A percentile compares a stretch with the other conserved stretches of the same genome.
Evolutionary conservation across 2,797 vertebrate species (phyloP).

Genomic region (Microctenopoma steveboyesi): DNA sequence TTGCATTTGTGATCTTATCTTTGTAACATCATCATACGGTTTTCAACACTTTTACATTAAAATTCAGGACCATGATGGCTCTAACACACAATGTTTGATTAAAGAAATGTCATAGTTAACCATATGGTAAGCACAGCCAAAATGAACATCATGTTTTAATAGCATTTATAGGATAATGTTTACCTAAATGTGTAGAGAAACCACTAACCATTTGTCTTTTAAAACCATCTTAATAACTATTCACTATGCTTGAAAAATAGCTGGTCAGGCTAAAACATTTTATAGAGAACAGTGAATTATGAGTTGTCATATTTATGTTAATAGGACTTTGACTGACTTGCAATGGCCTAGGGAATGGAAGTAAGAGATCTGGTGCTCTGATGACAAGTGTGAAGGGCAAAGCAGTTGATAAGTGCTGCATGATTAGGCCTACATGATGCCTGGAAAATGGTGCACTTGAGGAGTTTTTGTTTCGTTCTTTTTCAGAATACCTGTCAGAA

Average conservation of each 20-base stretch:
- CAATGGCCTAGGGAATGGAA: constrained; percentile 26
- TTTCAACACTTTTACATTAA: neutral
- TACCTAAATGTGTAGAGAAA: neutral
- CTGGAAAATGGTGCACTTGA: constrained; percentile 43
- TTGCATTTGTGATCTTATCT: constrained; percentile 2
- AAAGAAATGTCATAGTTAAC: neutral
- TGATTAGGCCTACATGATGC: constrained; percentile 48
- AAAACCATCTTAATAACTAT: neutral
- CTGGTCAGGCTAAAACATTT: neutral
- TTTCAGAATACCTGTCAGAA: constrained; percentile 33
- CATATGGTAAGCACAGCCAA: neutral
- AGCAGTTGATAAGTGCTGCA: constrained; percentile 52
- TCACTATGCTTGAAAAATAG: too few relatives aligned
- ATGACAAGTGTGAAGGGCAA: constrained; percentile 56
- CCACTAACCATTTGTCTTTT: neutral
- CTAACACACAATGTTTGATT: neutral
- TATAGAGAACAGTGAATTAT: constrained; percentile 23
- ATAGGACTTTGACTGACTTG: constrained; percentile 10
- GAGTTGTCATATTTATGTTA: neutral
- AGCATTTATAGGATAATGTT: neutral
- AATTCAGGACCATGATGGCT: neutral
- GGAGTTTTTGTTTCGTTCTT: constrained; percentile 29
- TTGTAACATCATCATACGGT: neutral
- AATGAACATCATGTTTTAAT: neutral
- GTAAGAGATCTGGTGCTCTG: constrained; percentile 33